Conservation (phyloP, 53 echinoderm and acorn worm species). For the Holothuria scabra region DNA sequence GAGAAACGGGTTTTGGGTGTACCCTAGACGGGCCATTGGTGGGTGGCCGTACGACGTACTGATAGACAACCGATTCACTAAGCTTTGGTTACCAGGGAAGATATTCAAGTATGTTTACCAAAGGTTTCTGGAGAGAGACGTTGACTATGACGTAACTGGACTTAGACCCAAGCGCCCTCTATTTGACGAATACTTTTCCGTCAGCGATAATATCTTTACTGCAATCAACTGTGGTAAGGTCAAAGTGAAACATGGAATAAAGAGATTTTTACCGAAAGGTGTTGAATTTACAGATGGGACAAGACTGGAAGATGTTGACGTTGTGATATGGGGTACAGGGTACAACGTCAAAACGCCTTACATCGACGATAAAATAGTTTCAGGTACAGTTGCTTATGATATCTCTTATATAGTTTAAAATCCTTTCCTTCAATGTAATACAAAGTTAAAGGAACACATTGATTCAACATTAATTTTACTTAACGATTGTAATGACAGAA, state of each 20-base stretch:
- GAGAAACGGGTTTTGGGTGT: neutral
- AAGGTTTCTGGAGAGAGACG: neutral
- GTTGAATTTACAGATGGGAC: slow-evolving; percentile 15
- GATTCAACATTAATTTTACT: too few relatives aligned
- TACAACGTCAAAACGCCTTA: slow-evolving; percentile 2
- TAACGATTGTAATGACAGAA: too few relatives aligned
- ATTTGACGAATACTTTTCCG: neutral
- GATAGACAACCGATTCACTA: neutral
- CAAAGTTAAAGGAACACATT: too few relatives aligned
- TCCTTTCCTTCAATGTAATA: too few relatives aligned
- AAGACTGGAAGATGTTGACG: neutral
- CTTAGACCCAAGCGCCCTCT: neutral
- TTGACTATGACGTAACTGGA: slow-evolving; percentile 7
- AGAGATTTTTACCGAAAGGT: neutral
- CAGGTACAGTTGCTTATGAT: neutral
- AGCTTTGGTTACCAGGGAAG: neutral
- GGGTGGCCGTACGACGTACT: neutral
- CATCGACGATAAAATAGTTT: neutral
- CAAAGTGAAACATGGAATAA: neutral
- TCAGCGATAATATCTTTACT: neutral
- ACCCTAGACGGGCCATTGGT: neutral
- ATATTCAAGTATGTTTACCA: neutral
- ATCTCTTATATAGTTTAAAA: too few relatives aligned
- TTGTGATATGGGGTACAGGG: neutral
- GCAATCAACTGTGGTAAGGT: neutral